A percentile compares a stretch with the other conserved stretches of the same genome.
Evolutionary conservation across 1,140 invertebrate genomes (phyloP).

Genomic region (Aphelinus atriplicis): DNA sequence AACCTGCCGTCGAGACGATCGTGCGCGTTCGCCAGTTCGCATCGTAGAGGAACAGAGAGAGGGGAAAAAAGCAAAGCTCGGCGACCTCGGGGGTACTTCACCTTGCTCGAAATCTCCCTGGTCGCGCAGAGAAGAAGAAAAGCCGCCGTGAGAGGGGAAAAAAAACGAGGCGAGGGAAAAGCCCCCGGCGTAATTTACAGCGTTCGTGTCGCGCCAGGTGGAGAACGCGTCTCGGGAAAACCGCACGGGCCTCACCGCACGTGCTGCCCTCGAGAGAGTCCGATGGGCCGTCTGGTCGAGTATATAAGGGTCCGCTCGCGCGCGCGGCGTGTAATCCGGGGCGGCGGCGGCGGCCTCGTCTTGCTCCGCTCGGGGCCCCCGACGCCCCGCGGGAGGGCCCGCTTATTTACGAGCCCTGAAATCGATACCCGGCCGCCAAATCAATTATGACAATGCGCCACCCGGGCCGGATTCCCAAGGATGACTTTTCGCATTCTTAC

Average conservation of each 20-base stretch:
- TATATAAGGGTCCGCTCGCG: too few relatives aligned
- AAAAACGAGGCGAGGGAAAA: too few relatives aligned
- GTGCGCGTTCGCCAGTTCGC: background rate
- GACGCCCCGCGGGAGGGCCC: constrained; percentile 46
- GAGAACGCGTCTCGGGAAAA: background rate
- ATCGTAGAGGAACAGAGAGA: background rate
- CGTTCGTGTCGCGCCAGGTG: too few relatives aligned
- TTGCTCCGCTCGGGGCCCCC: constrained; percentile 39
- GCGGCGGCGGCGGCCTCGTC: constrained; percentile 26
- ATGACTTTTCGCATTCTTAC: too few relatives aligned
- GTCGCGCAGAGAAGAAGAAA: too few relatives aligned
- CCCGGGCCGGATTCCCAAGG: constrained; percentile 12
- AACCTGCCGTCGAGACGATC: too few relatives aligned
- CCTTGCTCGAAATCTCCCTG: too few relatives aligned
- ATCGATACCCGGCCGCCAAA: constrained; percentile 54
- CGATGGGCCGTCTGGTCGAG: too few relatives aligned
- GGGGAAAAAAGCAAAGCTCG: background rate
- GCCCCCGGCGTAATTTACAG: too few relatives aligned
- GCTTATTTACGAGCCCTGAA: constrained; percentile 61
- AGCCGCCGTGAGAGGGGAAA: too few relatives aligned
- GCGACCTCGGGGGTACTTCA: too few relatives aligned
- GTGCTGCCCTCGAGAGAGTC: too few relatives aligned
- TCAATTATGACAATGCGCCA: constrained; percentile 56
- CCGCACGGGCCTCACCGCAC: constrained; percentile 1
- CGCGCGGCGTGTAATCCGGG: constrained; percentile 13